Base-by-base conservation (phyloP, 2,113 vertebrate genomes). In the zebrafish (Danio rerio) region DNA sequence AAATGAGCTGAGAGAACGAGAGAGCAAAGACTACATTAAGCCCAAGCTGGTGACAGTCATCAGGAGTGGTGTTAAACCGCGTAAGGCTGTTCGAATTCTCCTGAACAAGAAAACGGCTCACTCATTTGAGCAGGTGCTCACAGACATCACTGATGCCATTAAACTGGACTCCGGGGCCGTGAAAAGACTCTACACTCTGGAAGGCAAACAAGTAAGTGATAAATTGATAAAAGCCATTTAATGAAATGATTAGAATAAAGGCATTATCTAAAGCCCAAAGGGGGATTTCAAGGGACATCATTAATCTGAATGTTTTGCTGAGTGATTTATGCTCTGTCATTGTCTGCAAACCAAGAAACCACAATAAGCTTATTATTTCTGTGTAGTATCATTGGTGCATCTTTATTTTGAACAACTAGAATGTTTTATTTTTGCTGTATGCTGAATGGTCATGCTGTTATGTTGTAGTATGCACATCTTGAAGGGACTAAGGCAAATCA, bases 41-140 rank as follows among this genome's bases (percentile, higher is more conserved):
- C 98, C 98, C 88, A 99, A 99, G 47, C 78, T 99, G 16, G 98
- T 99, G 90, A 99, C 98, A 1, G 97, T 99, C 88, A 98, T 99
- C 84, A 96, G 98, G 52, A 96, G 98, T 56, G 98, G 98, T 4
- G 96, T 98, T 56, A 99, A 98, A 86, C 98, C 98, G 0, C 95
- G 98, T 52, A 99, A 99, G 89, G 98, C 98, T 0, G 98, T 99
- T 16, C 93, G 98, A 21, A 95, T 99, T 66, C 96, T 99, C 73
- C 95, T 99, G 84, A 99, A 99, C 82, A 98, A 98, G 92, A 99
- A 99, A 93, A 99, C 98, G 0, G 98, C 97, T 0, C 98, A 99
- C 91, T 99, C 97, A 86, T 98, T 99, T 0, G 98, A 99, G 9
- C 98, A 99, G 88, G 98, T 99, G 86, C 91, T 99, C 87, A 97